Conservation (phyloP, 1,140 invertebrate genomes). For the Cydia strobilella region DNA sequence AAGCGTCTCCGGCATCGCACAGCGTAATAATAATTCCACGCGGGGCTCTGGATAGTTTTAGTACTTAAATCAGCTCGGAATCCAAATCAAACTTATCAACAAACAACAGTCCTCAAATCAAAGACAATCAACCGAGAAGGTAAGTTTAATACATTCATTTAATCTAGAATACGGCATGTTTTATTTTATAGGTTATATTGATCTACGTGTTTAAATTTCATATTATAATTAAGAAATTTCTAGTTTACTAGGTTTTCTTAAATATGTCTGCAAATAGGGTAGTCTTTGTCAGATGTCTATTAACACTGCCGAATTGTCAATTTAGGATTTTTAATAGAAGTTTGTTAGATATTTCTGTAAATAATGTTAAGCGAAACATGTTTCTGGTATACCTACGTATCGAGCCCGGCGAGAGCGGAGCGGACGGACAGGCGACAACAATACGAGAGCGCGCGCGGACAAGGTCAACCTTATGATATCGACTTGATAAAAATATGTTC, state of each 20-base stretch:
- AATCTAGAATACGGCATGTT: background rate
- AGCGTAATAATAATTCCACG: conserved; percentile 28
- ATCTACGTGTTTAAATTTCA: background rate
- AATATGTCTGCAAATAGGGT: background rate
- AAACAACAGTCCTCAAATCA: background rate
- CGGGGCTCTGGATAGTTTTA: background rate
- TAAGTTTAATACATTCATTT: background rate
- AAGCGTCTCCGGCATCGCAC: background rate
- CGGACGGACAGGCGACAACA: background rate
- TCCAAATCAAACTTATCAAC: background rate
- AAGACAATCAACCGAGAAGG: background rate
- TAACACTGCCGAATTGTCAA: background rate
- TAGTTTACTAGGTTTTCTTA: background rate
- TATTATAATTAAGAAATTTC: background rate
- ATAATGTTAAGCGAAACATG: background rate
- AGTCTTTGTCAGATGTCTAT: background rate
- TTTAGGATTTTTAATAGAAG: background rate
- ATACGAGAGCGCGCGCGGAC: background rate
- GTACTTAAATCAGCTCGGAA: background rate
- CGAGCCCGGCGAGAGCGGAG: background rate
- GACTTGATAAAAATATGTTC: background rate
- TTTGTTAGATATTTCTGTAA: background rate
- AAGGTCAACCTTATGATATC: conserved; percentile 7
- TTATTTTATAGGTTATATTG: conserved; percentile 15
- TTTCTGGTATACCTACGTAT: background rate